These are phyloP conservation scores for Chamaetylas fuelleborni DNA, from an alignment of 2,113 vertebrate genomes.

Conservation along the genomic window DNA sequence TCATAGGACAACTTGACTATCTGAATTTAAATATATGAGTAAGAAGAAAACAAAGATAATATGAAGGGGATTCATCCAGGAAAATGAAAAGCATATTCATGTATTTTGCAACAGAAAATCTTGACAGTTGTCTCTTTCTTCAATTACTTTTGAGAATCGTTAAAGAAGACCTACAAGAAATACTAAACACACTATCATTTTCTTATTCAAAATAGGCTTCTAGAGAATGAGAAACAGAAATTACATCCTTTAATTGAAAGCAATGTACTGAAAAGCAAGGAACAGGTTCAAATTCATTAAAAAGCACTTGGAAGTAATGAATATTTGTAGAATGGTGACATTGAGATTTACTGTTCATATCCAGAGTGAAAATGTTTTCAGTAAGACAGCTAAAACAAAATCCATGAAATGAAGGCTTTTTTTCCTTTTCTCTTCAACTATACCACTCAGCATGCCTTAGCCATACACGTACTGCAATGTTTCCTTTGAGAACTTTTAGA, in stretches of 20 bases:
- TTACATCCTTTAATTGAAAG: background rate
- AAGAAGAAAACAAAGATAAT: background rate
- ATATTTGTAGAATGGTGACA: background rate
- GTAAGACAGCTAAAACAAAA: background rate
- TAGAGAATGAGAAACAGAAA: background rate
- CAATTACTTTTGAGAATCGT: background rate
- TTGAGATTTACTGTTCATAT: background rate
- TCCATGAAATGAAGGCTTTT: background rate
- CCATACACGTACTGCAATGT: background rate
- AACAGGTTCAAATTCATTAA: background rate
- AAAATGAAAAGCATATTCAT: background rate
- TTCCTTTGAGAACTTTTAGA: background rate
- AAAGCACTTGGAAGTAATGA: background rate
- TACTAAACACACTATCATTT: background rate
- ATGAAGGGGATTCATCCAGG: background rate
- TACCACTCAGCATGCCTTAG: background rate
- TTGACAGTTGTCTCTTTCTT: background rate
- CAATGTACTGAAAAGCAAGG: background rate
- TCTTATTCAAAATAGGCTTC: background rate
- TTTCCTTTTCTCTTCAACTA: background rate
- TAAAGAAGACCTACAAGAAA: background rate
- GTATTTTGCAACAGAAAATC: background rate
- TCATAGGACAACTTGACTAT: background rate
- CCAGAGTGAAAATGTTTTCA: background rate
- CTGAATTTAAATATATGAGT: background rate